These are phyloP conservation scores for Prionace glauca DNA, from an alignment of 2,797 vertebrate genomes.

Conservation along the genomic window DNA sequence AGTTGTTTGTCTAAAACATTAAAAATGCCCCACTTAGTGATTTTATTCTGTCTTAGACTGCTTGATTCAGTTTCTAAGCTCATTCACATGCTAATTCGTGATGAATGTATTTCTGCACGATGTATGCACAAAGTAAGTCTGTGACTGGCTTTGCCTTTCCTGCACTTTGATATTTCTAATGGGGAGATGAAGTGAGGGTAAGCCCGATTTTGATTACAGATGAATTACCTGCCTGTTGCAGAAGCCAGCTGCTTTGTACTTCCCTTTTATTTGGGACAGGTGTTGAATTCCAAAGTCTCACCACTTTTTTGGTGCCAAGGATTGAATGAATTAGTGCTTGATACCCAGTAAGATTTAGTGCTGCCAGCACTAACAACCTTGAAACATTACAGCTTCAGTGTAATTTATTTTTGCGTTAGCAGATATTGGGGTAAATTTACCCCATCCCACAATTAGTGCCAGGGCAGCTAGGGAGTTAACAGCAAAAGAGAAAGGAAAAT, in stretches of 20 bases:
- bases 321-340: too few species aligned
- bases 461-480: neutral
- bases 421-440: neutral
- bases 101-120: neutral
- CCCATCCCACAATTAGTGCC: neutral
- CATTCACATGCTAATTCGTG: neutral
- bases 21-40: neutral
- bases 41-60: neutral
- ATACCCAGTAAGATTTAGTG: too few species aligned
- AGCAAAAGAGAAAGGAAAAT: neutral
- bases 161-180: neutral
- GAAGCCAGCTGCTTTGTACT: too few species aligned
- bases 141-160: neutral
- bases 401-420: neutral
- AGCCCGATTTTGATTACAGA: neutral
- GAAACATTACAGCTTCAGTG: neutral
- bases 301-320: neutral
- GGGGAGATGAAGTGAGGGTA: neutral
- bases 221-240: neutral
- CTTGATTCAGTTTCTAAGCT: neutral
- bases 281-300: too few species aligned
- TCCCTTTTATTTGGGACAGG: too few species aligned
- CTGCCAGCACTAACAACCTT: neutral
- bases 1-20: neutral
- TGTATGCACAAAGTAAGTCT: neutral